Conservation (phyloP, 2,113 vertebrate genomes). For the Capreolus pygargus region DNA sequence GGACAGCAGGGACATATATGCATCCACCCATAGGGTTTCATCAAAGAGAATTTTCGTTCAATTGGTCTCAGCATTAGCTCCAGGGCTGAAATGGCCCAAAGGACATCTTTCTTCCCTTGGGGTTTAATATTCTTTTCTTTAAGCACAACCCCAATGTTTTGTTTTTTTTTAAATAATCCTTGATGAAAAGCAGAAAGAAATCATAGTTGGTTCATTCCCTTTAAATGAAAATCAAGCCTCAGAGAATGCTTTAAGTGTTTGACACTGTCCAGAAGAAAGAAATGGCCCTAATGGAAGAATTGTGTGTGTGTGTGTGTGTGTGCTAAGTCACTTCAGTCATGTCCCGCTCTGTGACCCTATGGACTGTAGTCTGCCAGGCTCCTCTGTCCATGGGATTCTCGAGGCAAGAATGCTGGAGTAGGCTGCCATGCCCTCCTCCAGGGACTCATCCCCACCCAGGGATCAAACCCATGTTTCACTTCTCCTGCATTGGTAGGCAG, state of each 20-base stretch:
- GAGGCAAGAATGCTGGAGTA: not conserved
- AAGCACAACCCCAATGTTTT: not conserved
- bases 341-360: accelerated
- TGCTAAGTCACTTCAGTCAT: not conserved
- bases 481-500: not conserved
- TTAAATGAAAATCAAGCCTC: slow-evolving; percentile 30
- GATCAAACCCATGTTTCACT: not conserved
- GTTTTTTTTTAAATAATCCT: not conserved
- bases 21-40: not conserved
- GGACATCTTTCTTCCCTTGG: not conserved
- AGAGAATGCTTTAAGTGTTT: not conserved
- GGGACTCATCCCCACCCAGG: not conserved
- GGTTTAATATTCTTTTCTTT: not conserved
- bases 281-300: not conserved
- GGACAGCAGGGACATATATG: not conserved
- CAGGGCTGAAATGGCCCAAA: not conserved
- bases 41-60: not conserved
- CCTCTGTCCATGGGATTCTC: not conserved
- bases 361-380: not conserved
- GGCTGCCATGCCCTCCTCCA: not conserved
- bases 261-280: not conserved
- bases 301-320: accelerated
- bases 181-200: not conserved
- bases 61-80: not conserved
- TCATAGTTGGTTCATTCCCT: not conserved